A percentile compares a stretch with the other conserved stretches of the same genome.
Conservation (phyloP, 2,888 invertebrate species). For the Abrostola tripartita region DNA sequence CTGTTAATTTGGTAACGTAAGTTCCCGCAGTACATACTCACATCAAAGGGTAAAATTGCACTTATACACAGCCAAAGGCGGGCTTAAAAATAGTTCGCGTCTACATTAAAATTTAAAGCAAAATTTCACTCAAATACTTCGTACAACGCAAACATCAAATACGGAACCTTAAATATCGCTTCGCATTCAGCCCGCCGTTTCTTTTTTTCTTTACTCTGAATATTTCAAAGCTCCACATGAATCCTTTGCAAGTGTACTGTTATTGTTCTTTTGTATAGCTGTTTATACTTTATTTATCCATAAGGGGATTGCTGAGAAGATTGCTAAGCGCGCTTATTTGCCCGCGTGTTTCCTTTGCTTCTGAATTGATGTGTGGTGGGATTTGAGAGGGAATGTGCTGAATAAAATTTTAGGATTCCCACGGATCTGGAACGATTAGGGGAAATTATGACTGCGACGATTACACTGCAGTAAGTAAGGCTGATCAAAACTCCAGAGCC, state of each 20-base stretch:
- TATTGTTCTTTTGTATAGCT: slow-evolving; percentile 34
- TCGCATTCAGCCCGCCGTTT: slow-evolving; percentile 19
- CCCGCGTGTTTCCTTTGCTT: slow-evolving; percentile 36
- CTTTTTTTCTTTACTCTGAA: slow-evolving; percentile 43
- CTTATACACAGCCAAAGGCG: neutral
- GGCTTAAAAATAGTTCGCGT: no score
- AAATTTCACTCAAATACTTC: neutral
- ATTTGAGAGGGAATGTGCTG: slow-evolving; percentile 24
- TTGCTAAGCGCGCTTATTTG: slow-evolving; percentile 51
- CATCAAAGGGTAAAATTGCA: neutral
- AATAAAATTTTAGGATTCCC: slow-evolving; percentile 3
- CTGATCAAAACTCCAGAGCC: no score
- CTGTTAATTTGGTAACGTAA: no score
- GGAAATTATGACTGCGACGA: no score
- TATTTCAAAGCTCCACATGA: slow-evolving; percentile 48
- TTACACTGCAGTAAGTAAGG: no score
- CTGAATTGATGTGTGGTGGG: slow-evolving; percentile 37
- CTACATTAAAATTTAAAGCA: neutral
- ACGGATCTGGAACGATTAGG: neutral
- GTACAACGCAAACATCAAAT: slow-evolving; percentile 8
- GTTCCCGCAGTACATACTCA: no score
- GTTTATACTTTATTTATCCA: slow-evolving; percentile 54
- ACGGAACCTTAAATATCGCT: slow-evolving; percentile 30
- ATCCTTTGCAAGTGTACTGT: slow-evolving; percentile 46
- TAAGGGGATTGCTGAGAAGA: slow-evolving; percentile 48